phyloP scores from a whole-genome alignment of 2,113 vertebrate species.

The Menura novaehollandiae region DNA sequence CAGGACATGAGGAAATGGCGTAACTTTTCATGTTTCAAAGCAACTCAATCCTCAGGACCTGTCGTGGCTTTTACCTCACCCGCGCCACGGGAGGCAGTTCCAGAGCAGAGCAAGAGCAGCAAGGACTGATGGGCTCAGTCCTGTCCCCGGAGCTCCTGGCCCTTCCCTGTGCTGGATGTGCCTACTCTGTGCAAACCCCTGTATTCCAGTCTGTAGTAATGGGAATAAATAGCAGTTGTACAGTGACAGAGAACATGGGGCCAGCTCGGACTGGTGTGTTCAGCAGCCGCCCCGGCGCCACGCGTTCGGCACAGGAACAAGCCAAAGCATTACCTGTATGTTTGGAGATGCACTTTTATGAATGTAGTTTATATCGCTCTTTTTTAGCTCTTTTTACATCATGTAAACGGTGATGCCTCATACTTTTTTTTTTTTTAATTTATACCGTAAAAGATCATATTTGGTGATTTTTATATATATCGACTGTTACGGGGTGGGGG shows the following conservation, averaged over 20 bases:
- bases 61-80: slow-evolving; percentile 55
- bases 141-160: neutral
- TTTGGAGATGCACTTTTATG: slow-evolving; percentile 91
- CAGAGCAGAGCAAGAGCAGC: slow-evolving; percentile 1
- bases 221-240: neutral
- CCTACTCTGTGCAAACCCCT: neutral
- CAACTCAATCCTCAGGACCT: slow-evolving; percentile 38
- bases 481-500: slow-evolving; percentile 75
- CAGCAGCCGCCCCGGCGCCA: slow-evolving; percentile 21
- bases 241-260: slow-evolving; percentile 23
- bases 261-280: neutral
- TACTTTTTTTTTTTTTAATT: slow-evolving; percentile 83
- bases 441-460: slow-evolving; percentile 84
- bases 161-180: slow-evolving; percentile 7
- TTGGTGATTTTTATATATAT: slow-evolving; percentile 87
- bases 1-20: neutral
- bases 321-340: slow-evolving; percentile 79
- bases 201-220: neutral
- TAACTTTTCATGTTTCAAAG: neutral
- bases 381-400: slow-evolving; percentile 89
- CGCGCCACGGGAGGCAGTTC: neutral
- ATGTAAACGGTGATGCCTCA: slow-evolving; percentile 81
- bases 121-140: neutral
- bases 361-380: slow-evolving; percentile 85
- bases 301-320: slow-evolving; percentile 69